Base-by-base conservation (phyloP, 2,888 invertebrate genomes). In the Stramonita haemastoma region DNA sequence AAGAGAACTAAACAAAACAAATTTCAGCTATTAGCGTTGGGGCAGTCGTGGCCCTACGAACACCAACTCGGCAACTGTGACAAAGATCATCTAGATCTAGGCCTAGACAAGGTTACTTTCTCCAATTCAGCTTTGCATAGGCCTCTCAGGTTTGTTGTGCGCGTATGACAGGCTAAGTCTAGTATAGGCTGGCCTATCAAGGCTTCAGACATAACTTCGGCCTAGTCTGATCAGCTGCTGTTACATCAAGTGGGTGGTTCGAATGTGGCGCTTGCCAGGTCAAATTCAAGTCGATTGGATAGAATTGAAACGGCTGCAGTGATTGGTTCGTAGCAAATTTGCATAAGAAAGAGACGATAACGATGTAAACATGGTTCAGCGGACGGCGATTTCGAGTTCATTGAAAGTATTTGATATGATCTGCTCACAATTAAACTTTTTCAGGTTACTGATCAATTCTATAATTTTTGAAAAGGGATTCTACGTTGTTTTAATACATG, bases 261-360 rank as follows among this genome's bases (percentile, higher is more conserved):
- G 81, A 83, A 83, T n/a, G 46, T 83, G 81, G 81, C 81, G 81
- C 81, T 83, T 6, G 46, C 15, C 22, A 83, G 46, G 81, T 83
- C 81, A 83, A 83, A 83, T 83, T 83, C 81, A 83, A 83, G 81
- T 83, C 26, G 81, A 83, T 83, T 83, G 81, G 81, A 26, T 22
- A 26, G 26, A 26, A 36, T 46, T 46, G 34, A 83, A 46, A 83
- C 81, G 46, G 19, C 22, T 13, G 81, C 81, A 83, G 81, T 15
- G 81, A 83, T 83, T 83, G 81, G 81, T 46, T 46, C 29, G 8
- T 83, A 4, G 22, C 26, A 29, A 36, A 83, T 83, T 83, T 83
- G 81, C 81, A 83, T 83, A 83, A 5, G 36, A 46, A 32, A 46
- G 36, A 36, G 26, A 83, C 36, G 81, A 36, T 83, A 46, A 83